Evolutionary conservation across 2,888 invertebrate genomes (phyloP), one percentile per base, ranked within the genome.

Genomic region (Phrixothrix hirtus): DNA sequence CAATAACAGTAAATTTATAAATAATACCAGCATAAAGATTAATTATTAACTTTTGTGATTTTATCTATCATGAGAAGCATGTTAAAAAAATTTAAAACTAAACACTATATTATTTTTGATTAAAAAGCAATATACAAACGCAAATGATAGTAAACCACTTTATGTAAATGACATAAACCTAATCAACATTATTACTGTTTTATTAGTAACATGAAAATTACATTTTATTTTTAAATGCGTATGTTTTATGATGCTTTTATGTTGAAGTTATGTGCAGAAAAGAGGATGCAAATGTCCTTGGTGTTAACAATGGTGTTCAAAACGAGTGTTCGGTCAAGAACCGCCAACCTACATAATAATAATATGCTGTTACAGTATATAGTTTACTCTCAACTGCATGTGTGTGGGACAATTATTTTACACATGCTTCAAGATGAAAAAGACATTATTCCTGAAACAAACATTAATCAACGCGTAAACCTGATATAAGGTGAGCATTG

Each of bases 251-350:
- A 55, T 55, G 55, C 51, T 58, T 58, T 60, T 53, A 61, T 51
- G 53, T 51, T 43, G 41, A 54, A 48, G 53, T 32, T 43, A 25
- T 49, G 49, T 55, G 53, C 36, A 53, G 41, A 59, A 55, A 38
- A 49, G 50, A 34, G 27, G 55, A 58, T 61, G 59, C 58, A 44
- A 49, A 57, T 67, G 66, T 64, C 70, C 68, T 70, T 69, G 69
- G 60, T 55, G 60, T 62, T 61, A 60, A 62, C 62, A 63, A 62
- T 64, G 66, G 63, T 66, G 64, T 65, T 66, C 62, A 66, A 68
- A 68, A 68, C 68, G 67, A 69, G 61, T 67, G 68, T 64, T 68
- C 64, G 68, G 68, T 70, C 70, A 70, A 67, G 68, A 67, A 68
- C 70, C 70, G 62, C 55, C 55, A 58, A 50, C 65, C 60, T 64